A percentile compares a stretch with the other conserved stretches of the same genome.
Evolutionary conservation across 2,113 vertebrate species (phyloP).

Genomic region (Rhodinocichla rosea): DNA sequence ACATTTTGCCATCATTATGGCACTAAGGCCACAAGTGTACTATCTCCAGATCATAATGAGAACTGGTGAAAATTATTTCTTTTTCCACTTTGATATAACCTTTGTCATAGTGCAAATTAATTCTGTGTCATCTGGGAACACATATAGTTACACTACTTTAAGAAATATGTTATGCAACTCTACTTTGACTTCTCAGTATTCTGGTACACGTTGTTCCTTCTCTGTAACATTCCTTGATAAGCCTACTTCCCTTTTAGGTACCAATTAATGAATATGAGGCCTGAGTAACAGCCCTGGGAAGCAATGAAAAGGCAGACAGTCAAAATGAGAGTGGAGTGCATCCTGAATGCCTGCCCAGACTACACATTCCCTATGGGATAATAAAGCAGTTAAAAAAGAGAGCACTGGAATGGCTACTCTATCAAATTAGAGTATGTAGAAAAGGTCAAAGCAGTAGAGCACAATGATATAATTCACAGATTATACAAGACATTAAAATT

Average conservation of each 20-base stretch:
- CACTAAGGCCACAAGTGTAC: not conserved
- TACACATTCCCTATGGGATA: conserved; percentile 35
- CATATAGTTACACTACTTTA: not conserved
- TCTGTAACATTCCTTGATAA: not conserved
- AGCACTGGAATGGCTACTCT: conserved; percentile 57
- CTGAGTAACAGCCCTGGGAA: conserved; percentile 14
- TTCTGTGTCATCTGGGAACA: not conserved
- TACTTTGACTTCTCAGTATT: not conserved
- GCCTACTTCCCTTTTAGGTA: not conserved
- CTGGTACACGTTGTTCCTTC: not conserved
- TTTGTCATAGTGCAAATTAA: conserved; percentile 12
- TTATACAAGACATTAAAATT: conserved; percentile 70
- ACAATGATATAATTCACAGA: conserved; percentile 72
- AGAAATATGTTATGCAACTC: not conserved
- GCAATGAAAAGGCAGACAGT: conserved; percentile 18
- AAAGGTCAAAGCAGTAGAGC: conserved; percentile 72
- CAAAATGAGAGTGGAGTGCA: conserved; percentile 26
- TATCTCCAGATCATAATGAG: not conserved
- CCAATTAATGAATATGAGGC: conserved; percentile 30
- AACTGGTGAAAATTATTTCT: conserved; percentile 21
- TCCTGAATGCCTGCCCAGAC: conserved; percentile 54
- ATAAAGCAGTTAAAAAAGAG: conserved; percentile 64
- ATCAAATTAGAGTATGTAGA: conserved; percentile 67
- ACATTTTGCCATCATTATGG: not conserved
- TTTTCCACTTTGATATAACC: conserved; percentile 23